Conservation (phyloP, 2,113 vertebrate genomes). For the Cranoglanis bouderius region DNA sequence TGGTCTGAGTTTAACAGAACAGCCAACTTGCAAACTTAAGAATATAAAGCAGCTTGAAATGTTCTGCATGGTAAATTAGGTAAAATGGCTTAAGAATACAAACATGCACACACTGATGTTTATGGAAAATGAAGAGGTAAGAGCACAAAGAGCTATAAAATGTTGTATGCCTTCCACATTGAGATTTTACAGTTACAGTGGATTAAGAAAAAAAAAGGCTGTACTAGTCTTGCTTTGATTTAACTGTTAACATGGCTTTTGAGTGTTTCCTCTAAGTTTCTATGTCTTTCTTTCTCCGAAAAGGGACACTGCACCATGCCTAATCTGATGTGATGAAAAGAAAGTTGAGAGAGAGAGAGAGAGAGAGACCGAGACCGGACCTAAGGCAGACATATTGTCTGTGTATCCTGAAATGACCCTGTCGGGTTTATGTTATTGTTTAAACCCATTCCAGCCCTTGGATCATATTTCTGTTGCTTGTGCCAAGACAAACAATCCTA, state of each 20-base stretch:
- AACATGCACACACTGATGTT: neutral
- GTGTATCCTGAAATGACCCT: slow-evolving; percentile 59
- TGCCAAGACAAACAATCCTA: slow-evolving; percentile 62
- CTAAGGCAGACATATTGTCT: slow-evolving; percentile 52
- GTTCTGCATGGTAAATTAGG: neutral
- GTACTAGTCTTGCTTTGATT: neutral
- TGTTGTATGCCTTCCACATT: slow-evolving; percentile 37
- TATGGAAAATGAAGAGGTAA: slow-evolving; percentile 6
- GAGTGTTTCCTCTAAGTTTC: slow-evolving; percentile 20
- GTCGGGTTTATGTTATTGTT: slow-evolving; percentile 61
- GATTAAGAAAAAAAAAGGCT: neutral
- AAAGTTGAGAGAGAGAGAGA: neutral
- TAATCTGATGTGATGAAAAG: slow-evolving; percentile 33
- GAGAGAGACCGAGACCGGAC: slow-evolving; percentile 16
- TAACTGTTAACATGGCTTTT: neutral
- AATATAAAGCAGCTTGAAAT: neutral
- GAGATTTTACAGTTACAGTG: slow-evolving; percentile 6
- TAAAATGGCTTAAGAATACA: slow-evolving; percentile 2
- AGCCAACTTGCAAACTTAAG: neutral
- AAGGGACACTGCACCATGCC: neutral
- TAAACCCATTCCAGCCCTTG: slow-evolving; percentile 55
- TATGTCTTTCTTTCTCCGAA: slow-evolving; percentile 4
- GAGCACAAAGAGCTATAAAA: neutral
- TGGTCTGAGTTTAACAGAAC: neutral
- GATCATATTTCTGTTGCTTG: slow-evolving; percentile 56